These are phyloP conservation scores for Laspeyria flexula DNA, from an alignment of 2,888 invertebrate species.

Conservation along the genomic window DNA sequence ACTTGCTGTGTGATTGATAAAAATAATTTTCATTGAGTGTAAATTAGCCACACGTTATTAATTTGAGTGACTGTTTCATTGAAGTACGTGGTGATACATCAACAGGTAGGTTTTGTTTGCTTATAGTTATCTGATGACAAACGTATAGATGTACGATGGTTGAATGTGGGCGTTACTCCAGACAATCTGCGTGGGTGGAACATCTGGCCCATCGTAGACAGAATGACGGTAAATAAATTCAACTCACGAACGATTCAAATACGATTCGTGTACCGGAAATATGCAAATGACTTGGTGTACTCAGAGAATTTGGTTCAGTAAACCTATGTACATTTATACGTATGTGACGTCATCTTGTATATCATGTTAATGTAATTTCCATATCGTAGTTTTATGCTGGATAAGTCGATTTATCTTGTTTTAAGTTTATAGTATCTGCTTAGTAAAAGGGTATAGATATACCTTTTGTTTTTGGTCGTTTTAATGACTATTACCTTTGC, in stretches of 20 bases:
- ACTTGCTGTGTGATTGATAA: conserved; percentile 29
- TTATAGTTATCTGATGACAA: conserved; percentile 50
- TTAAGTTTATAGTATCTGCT: no score
- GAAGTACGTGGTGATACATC: conserved; percentile 56
- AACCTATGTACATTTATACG: not conserved
- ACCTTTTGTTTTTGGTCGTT: no score
- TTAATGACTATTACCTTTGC: no score
- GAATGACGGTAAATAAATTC: conserved; percentile 61
- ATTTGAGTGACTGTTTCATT: conserved; percentile 38
- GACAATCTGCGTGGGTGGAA: conserved; percentile 71
- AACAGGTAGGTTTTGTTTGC: conserved; percentile 73
- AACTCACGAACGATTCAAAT: conserved; percentile 36
- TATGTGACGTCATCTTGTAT: conserved; percentile 6
- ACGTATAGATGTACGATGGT: conserved; percentile 49
- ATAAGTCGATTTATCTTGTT: no score
- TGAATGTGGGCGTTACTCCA: conserved; percentile 75
- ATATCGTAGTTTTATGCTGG: no score
- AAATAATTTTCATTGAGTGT: conserved; percentile 30
- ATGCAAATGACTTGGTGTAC: conserved; percentile 24
- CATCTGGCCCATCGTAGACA: conserved; percentile 66
- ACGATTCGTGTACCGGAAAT: conserved; percentile 19
- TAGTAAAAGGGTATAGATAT: no score
- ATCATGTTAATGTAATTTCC: no score
- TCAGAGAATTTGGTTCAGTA: conserved; percentile 1
- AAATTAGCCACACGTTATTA: conserved; percentile 26